Conservation (phyloP, 2,113 vertebrate genomes). For the Symphodus melops region DNA sequence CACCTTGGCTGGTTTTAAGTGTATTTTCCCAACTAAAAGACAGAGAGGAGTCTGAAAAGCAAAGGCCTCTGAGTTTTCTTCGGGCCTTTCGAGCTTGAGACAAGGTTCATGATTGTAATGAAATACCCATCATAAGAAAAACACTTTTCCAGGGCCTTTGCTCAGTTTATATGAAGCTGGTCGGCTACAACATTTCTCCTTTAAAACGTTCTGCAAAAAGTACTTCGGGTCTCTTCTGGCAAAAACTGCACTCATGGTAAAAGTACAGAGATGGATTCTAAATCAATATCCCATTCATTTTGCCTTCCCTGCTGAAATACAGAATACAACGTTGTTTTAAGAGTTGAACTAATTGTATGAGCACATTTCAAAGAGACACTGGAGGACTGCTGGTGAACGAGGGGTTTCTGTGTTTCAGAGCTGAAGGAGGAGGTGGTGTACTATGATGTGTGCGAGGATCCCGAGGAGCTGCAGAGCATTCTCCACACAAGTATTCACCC, state of each 20-base stretch:
- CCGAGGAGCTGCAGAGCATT: slow-evolving; percentile 87
- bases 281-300: not conserved
- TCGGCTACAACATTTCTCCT: not conserved
- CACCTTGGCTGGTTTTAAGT: slow-evolving; percentile 1
- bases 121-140: not conserved
- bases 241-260: no score
- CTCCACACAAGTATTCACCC: slow-evolving; percentile 62
- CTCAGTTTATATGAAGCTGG: not conserved
- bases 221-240: not conserved
- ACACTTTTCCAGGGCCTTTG: not conserved
- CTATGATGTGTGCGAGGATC: slow-evolving; percentile 93
- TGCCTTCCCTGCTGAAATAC: not conserved
- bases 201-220: no score
- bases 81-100: not conserved
- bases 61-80: slow-evolving; percentile 8
- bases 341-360: not conserved
- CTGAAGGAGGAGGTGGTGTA: slow-evolving; percentile 96
- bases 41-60: not conserved
- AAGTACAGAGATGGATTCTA: no score
- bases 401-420: slow-evolving; percentile 84
- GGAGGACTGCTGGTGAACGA: not conserved
- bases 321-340: not conserved
- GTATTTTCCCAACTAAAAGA: slow-evolving; percentile 9
- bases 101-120: not conserved
- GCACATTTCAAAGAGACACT: not conserved